Evolutionary conservation across 2,888 invertebrate genomes (phyloP), one percentile per base, ranked within the genome.

Genomic region (Merodon equestris): DNA sequence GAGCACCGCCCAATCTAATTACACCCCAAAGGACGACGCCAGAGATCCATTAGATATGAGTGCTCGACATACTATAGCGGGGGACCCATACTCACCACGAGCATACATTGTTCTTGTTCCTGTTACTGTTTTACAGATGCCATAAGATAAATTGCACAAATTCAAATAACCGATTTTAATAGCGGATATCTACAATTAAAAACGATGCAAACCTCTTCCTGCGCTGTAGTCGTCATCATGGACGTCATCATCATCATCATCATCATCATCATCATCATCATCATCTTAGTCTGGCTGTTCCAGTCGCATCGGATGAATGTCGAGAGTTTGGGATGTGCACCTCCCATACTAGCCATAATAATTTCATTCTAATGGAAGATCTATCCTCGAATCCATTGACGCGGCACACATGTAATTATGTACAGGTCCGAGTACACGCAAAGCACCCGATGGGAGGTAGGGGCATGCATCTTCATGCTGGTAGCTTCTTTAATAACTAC

Each of bases 181-280:
- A 79, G 79, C 79, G 79, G 79, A 79, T 74, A 79, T 79, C 79
- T 64, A 70, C 79, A 79, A 79, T 79, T 79, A 79, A 79, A 79
- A 79, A 74, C 74, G 74, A 79, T 74, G 74, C 64, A 79, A 60
- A 68, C 68, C 79, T 58, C 74, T 58, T 50, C 38, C 51, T 44
- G 48, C 44, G 27, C 27, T 27, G 27, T 7, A 27, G 27, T 27
- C 27, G 2, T 27, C 3, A 7, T 27, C 27, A 27, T 27, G 7
- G 7, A 2, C 27, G 7, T 27, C 27, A 27, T 27, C 7, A 27
- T 27, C 27, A 7, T 53, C 44, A n/a, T n/a, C n/a, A n/a, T n/a
- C n/a, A n/a, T 27, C 27, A 4, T 27, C 3, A 7, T 27, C 27
- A 27, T 27, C 2, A 27, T 7, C 27, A 27, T 27, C 27, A 27